Conservation (phyloP, 92 coral and sea anemone genomes). For the Zoanthus solanderi region DNA sequence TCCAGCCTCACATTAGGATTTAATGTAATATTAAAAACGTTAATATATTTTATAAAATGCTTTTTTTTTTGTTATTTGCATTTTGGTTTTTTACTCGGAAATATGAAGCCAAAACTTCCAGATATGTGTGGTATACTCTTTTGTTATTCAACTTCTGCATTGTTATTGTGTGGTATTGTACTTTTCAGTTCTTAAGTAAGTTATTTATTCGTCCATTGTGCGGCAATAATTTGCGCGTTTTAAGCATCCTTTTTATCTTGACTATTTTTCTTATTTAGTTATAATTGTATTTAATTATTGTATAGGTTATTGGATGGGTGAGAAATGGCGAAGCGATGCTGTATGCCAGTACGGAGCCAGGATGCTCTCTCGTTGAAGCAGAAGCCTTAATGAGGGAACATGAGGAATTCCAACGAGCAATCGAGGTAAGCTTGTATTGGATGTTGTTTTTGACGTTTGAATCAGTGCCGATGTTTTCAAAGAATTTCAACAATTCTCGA, state of each 20-base stretch:
- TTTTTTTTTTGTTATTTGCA: too few species aligned
- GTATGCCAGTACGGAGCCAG: slow-evolving; percentile 91
- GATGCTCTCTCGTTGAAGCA: slow-evolving; percentile 95
- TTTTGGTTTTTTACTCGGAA: too few species aligned
- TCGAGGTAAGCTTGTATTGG: slow-evolving; percentile 74
- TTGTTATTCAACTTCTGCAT: background rate
- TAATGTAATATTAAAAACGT: too few species aligned
- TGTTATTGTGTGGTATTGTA: background rate
- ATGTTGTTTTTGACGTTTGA: too few species aligned
- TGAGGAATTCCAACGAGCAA: slow-evolving; percentile 96
- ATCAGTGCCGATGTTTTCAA: background rate
- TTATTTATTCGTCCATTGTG: background rate
- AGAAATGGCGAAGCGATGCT: slow-evolving; percentile 99
- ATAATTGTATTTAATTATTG: background rate
- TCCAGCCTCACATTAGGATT: too few species aligned
- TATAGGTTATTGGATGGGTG: slow-evolving; percentile 96
- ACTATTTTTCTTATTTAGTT: background rate
- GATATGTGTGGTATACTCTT: background rate
- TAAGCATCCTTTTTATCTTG: background rate
- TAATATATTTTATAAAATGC: too few species aligned
- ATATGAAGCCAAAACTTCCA: background rate
- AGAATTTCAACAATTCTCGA: background rate
- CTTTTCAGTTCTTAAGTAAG: background rate
- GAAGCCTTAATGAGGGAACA: slow-evolving; percentile 91
- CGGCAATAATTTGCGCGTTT: background rate